Evolutionary conservation across 1,140 invertebrate genomes (phyloP), one percentile per base, ranked within the genome.

Genomic region (Helicorthomorpha holstii): DNA sequence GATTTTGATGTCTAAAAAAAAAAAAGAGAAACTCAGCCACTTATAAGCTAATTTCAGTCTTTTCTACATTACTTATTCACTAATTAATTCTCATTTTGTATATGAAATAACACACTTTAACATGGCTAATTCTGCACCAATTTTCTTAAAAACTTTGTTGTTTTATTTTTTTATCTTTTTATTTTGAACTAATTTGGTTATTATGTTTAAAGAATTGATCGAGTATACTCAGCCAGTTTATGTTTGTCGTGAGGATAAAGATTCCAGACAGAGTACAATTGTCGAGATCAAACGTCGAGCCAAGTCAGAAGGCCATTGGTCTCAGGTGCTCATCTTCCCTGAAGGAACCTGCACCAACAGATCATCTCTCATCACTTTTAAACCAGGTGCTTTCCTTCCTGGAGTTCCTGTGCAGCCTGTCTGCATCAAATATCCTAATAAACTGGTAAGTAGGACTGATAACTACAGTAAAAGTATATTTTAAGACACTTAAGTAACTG

Each of bases 331-430:
- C 49, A 91, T 96, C 58, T 96, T 95, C 68, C 88, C 92, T 0
- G 91, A 96, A 67, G 92, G 92, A 27, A 95, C 91, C 0, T 94
- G 89, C 65, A 93, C 91, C 1, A 97, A 96, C 72, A 76, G 91
- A 44, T 83, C 81, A 0, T 90, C 85, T 63, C 67, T 96, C 49
- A 93, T 96, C 49, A 86, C 85, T n/a, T 97, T 93, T 66, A 97
- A 97, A 71, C 82, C 83, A 14, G 69, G 69, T 54, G 69, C 64
- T 49, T 75, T 75, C 68, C 88, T 88, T 71, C 89, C 90, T 0
- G 90, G 89, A 1, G 85, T 93, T 12, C 88, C 92, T 0, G 84
- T 97, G 1, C 92, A 97, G 64, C 92, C 92, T 1, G 87, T 95
- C 4, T 81, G 87, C 56, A 80, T 97, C 48, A 75, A 84, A 49